Base-by-base conservation (phyloP, 2,888 invertebrate genomes). In the Amorpha juglandis region DNA sequence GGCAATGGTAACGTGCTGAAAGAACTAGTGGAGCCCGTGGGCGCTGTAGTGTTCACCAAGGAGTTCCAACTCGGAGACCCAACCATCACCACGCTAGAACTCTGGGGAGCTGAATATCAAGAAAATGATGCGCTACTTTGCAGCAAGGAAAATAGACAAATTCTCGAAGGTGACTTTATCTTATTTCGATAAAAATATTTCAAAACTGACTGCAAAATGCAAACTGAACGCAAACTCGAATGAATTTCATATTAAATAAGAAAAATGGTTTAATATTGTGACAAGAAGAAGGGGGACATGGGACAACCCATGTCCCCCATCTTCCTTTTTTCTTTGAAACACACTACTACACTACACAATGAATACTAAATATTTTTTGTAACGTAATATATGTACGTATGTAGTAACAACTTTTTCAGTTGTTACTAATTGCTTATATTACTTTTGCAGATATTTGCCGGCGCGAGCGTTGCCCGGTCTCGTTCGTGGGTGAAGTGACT, bases 71-170 rank as follows among this genome's bases (percentile, higher is more conserved):
- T 99, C 38, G 99, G 99, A 0, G 99, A 99, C 91, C 97, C 98
- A 0, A 99, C 98, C 3, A 96, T 99, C 65, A 98, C 97, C 65
- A 96, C 97, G 0, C 89, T 99, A 68, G 99, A 99, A 83, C 90
- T 99, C 1, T 99, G 99, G 99, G 99, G 99, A 0, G 99, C 99
- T 0, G 99, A 99, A 86, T 99, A 99, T 86, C 99, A 99, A 86
- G 99, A 99, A 88, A 98, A 97, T 76, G 96, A 99, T 82, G 99
- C 99, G 0, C 93, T 99, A 70, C 92, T 99, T 1, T 97, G 98
- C 74, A 92, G 93, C 35, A 94, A 95, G 50, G 90, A 96, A 70
- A 95, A 97, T 80, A 93, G 95, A 21, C 78, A 88, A 0, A 74
- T 96, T 3, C 91, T 99, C 27, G 94, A 95, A 87, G 92, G 93